Percentiles rank a stretch among this genome's conserved stretches.
phyloP scores from a whole-genome alignment of 2,888 invertebrate species.

The Hydropsyche betteni region DNA sequence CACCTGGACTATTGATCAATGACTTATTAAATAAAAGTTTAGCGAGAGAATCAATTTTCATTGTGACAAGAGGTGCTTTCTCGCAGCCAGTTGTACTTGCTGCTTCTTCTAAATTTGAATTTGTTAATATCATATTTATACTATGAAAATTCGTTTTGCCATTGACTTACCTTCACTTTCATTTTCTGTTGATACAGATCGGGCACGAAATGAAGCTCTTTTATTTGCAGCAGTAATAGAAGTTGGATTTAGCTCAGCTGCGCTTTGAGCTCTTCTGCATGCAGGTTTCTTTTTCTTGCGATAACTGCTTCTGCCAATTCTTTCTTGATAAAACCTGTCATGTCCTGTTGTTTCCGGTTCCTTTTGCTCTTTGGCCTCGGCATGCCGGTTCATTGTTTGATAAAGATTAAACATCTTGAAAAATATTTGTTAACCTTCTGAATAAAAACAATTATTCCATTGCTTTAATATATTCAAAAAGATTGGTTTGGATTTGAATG shows the following conservation, averaged over 20 bases:
- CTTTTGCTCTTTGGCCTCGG: constrained; percentile 64
- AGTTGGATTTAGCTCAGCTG: constrained; percentile 72
- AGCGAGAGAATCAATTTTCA: constrained; percentile 79
- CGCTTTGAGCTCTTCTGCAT: constrained; percentile 74
- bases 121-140: not conserved
- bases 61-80: constrained; percentile 73
- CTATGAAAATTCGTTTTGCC: not conserved
- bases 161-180: constrained; percentile 63
- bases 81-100: constrained; percentile 57
- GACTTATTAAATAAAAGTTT: constrained; percentile 77
- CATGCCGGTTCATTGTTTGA: constrained; percentile 72
- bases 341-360: constrained; percentile 78
- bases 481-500: no score
- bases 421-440: not conserved
- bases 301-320: constrained; percentile 65
- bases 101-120: constrained; percentile 41
- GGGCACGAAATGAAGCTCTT: constrained; percentile 69
- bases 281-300: constrained; percentile 68
- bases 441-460: no score
- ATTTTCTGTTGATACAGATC: constrained; percentile 74
- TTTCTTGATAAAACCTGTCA: constrained; percentile 80
- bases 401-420: constrained; percentile 80
- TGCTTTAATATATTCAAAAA: no score
- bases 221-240: constrained; percentile 72
- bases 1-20: constrained; percentile 58